phyloP scores from a whole-genome alignment of 1,140 invertebrate species.

The Drosophila navojoa region DNA sequence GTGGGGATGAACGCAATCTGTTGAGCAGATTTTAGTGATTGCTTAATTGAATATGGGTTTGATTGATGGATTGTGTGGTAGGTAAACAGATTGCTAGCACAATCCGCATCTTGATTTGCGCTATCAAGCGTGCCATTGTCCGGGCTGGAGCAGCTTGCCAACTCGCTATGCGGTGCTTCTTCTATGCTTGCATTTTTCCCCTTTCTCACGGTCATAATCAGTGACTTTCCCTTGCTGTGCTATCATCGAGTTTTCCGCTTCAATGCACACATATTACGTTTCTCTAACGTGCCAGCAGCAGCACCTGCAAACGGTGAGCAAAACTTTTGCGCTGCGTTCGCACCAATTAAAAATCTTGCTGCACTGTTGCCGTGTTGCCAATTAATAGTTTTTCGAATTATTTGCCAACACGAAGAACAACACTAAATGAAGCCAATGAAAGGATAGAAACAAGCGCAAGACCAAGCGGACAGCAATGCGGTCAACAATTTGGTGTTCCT shows the following conservation, averaged over 20 bases:
- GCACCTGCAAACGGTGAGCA: slow-evolving; percentile 25
- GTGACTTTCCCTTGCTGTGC: slow-evolving; percentile 10
- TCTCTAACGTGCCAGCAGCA: slow-evolving; percentile 47
- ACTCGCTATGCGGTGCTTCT: background rate
- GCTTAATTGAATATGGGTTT: slow-evolving; percentile 38
- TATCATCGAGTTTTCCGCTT: slow-evolving; percentile 62
- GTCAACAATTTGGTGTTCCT: slow-evolving; percentile 10
- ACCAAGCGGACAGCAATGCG: slow-evolving; percentile 10
- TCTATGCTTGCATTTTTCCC: background rate
- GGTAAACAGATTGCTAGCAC: slow-evolving; percentile 20
- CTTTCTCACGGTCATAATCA: slow-evolving; percentile 22
- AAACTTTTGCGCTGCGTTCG: slow-evolving; percentile 65
- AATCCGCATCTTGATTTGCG: slow-evolving; percentile 5
- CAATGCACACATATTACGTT: slow-evolving; percentile 61
- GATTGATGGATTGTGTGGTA: slow-evolving; percentile 30
- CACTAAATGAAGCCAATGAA: slow-evolving; percentile 12
- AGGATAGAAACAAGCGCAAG: slow-evolving; percentile 2
- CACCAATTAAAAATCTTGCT: slow-evolving; percentile 69
- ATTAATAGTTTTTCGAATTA: slow-evolving; percentile 72
- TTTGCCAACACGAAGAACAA: slow-evolving; percentile 40
- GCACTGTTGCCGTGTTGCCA: slow-evolving; percentile 54
- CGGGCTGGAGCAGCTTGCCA: background rate
- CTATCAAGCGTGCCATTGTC: background rate
- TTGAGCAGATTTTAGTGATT: slow-evolving; percentile 38
- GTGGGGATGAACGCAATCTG: slow-evolving; percentile 15